Base-by-base conservation (phyloP, 2,113 vertebrate species). In the Plotosus lineatus region DNA sequence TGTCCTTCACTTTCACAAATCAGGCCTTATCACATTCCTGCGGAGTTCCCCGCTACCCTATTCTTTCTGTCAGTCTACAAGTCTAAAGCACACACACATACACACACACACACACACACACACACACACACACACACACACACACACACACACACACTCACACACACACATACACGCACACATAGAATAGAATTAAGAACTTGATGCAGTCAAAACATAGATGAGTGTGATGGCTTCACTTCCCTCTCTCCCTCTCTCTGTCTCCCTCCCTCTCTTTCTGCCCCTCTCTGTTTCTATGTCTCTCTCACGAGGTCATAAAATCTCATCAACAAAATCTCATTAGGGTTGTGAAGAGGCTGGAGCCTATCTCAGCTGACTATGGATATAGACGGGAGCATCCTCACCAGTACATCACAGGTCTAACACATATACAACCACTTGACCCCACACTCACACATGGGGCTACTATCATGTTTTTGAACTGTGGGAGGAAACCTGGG, bases 1-100 rank as follows among this genome's bases (percentile, higher is more conserved):
- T 82, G 79, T 56, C 46, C 78, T 84, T 75, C 53, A 44, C 75
- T 60, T 75, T 23, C 78, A 55, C 33, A 14, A 33, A 42, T 11
- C 51, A 10, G 66, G 12, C 40, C 50, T 87, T 85, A 87, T 86
- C 82, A 72, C 84, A 85, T 87, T 85, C 82, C 82, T 77, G 28
- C 6, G 36, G 69, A 46, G 73, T 40, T 40, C 55, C 66, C 40
- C 44, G 0, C 50, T 21, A 14, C 10, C 65, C 65, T n/a, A 11
- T 14, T 36, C 38, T 44, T 42, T 68, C 8, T 8, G 6, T 23
- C 61, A 21, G 10, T 15, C 42, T 53, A 40, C 36, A 66, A 40
- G 36, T 58, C 12, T 46, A 46, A 12, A 46, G 44, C 44, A 46
- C 7, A 9, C 44, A 46, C 44, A 46, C 44, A 46, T 12, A 46